phyloP scores from a whole-genome alignment of 2,113 vertebrate species.

The Pagrus major region DNA sequence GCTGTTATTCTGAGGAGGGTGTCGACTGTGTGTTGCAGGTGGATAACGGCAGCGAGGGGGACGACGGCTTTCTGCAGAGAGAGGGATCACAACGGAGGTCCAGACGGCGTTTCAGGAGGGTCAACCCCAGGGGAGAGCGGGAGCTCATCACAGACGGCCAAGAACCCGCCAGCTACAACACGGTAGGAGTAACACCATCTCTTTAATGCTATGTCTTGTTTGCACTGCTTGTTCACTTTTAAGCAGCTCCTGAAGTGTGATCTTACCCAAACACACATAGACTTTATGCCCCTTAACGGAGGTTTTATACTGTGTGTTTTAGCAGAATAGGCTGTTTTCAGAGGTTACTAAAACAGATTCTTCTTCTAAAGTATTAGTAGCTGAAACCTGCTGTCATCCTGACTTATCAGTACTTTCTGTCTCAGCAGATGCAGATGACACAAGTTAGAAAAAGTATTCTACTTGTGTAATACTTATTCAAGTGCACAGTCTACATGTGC shows the following conservation, averaged over 20 bases:
- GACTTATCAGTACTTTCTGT: neutral
- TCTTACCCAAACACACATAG: neutral
- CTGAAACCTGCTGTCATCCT: neutral
- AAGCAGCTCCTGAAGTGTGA: neutral
- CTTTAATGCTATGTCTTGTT: neutral
- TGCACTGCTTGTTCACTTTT: neutral
- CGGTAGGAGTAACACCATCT: slow-evolving; percentile 77
- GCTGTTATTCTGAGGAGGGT: slow-evolving; percentile 65
- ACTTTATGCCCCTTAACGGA: neutral
- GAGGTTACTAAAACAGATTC: neutral
- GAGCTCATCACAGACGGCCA: slow-evolving; percentile 92
- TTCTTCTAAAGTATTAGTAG: neutral
- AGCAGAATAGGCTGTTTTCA: neutral
- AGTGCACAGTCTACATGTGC: neutral
- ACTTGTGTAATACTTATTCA: neutral
- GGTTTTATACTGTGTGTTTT: neutral
- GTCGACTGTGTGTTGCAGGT: slow-evolving; percentile 90
- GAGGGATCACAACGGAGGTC: slow-evolving; percentile 89
- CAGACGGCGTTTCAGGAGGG: slow-evolving; percentile 89
- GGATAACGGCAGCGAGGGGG: slow-evolving; percentile 92
- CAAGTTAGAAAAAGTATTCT: neutral
- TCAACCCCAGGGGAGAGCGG: slow-evolving; percentile 91
- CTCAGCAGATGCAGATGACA: neutral
- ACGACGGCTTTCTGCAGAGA: slow-evolving; percentile 88
- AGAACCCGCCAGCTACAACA: slow-evolving; percentile 83